Conservation (phyloP, 2,797 vertebrate species). For the Enteromius fasciolatus region DNA sequence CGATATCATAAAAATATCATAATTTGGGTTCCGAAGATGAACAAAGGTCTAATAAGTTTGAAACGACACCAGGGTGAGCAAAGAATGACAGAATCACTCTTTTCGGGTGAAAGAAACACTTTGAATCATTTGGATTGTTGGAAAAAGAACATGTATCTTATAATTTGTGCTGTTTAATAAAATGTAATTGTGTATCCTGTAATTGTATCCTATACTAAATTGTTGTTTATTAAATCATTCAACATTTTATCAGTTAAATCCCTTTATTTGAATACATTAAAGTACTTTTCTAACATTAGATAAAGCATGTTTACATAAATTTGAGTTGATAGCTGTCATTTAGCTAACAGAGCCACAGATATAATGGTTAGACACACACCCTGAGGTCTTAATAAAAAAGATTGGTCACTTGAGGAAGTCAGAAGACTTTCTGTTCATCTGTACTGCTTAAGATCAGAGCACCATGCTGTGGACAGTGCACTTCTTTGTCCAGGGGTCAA, state of each 20-base stretch:
- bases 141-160: neutral
- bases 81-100: too few relatives aligned
- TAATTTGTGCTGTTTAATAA: neutral
- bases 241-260: neutral
- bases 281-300: neutral
- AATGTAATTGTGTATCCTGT: neutral
- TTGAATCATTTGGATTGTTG: too few relatives aligned
- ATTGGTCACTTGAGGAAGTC: constrained; percentile 65
- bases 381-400: constrained; percentile 59
- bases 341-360: neutral
- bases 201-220: neutral
- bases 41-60: too few relatives aligned
- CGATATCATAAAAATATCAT: too few relatives aligned
- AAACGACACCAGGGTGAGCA: too few relatives aligned
- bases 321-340: neutral
- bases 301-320: neutral
- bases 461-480: constrained; percentile 59
- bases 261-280: neutral
- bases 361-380: constrained; percentile 7
- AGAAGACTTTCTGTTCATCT: constrained; percentile 67
- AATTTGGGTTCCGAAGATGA: too few relatives aligned
- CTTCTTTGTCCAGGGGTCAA: constrained; percentile 70
- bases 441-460: constrained; percentile 65
- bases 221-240: neutral
- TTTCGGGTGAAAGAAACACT: too few relatives aligned